Evolutionary conservation across 2,888 invertebrate genomes (phyloP), one percentile per base, ranked within the genome.

Genomic region (Ditula angustiorana): DNA sequence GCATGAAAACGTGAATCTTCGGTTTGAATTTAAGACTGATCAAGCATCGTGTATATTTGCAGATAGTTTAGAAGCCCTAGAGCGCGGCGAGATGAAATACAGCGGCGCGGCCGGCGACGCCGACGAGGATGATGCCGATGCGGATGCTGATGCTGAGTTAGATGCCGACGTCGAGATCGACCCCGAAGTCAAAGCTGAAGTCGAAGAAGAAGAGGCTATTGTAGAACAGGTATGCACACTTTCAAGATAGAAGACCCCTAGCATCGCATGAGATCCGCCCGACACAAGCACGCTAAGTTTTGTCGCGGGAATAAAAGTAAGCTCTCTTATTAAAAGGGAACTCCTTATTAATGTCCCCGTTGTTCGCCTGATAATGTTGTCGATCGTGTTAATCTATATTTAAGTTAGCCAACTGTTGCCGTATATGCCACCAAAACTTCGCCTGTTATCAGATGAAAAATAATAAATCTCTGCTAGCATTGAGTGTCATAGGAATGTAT

Each of bases 81-180:
- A 98, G 83, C 94, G 96, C 1, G 98, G 98, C 1, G 98, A 98
- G 86, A 95, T 98, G 95, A 98, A 98, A 80, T 97, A 97, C 84
- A 94, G 94, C 26, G 94, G 94, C 56, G 94, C 94, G 21, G 95
- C 96, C 55, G 96, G 95, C 46, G 96, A 95, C 71, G 94, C 94
- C 0, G 95, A 96, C 61, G 95, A 95, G 0, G 94, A 94, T 46
- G 94, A 94, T 69, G 87, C 82, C 1, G 83, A 85, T 19, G 88
- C 74, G 0, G 94, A 93, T 66, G 87, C 74, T 0, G 93, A 93
- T 71, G 91, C 83, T 19, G 94, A 95, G 69, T 85, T 93, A n/a
- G 94, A 94, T 68, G 77, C 86, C 0, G 94, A 94, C 67, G 86
- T 93, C 21, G 95, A 95, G 66, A 80, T 85, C 1, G 93, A 94